Base-by-base conservation (phyloP, 1,140 invertebrate species). In the Meloidogyne exigua region DNA sequence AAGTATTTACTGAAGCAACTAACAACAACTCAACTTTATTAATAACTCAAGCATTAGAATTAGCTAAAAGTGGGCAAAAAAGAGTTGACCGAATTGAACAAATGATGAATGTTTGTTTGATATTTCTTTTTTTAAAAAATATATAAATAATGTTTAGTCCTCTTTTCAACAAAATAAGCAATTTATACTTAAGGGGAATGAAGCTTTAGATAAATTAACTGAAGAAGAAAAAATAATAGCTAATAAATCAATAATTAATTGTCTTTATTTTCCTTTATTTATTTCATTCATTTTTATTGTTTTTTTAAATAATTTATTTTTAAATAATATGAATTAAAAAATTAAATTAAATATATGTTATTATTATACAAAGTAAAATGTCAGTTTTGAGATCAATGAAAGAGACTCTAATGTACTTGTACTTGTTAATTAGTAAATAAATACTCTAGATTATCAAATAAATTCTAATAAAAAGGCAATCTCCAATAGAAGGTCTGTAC, bases 91-190 rank as follows among this genome's bases (percentile, higher is more conserved):
- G 71, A 26, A 73, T 73, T 32, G 71, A 73, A 36, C 42, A 62
- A 36, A 73, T 73, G 71, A 57, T 73, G 71, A 73, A 73, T 32
- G 71, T 32, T 32, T 32, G 28, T 32, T 32, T 32, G 28, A n/a
- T n/a, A n/a, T 32, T 32, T 32, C 7, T 32, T 32, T 32, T 7
- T 32, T 32, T 32, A 32, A 32, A 23, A n/a, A 4, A 72, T 63
- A 44, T 18, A 26, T 57, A 25, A 21, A 39, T 11, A 21, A 21
- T 15, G 4, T 44, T 44, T 65, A 73, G 72, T 36, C 26, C 21
- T 73, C 72, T 9, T 21, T 73, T 23, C 49, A 73, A 64, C 72
- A 73, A 62, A 73, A 73, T 36, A 23, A 57, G 26, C 72, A 73
- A 64, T 64, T 23, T 32, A 15, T 64, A 7, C 62, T 25, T 36